Percentiles rank a stretch among this genome's conserved stretches.
phyloP scores from a whole-genome alignment of 2,113 vertebrate species.

The Rhadina sibilatrix region DNA sequence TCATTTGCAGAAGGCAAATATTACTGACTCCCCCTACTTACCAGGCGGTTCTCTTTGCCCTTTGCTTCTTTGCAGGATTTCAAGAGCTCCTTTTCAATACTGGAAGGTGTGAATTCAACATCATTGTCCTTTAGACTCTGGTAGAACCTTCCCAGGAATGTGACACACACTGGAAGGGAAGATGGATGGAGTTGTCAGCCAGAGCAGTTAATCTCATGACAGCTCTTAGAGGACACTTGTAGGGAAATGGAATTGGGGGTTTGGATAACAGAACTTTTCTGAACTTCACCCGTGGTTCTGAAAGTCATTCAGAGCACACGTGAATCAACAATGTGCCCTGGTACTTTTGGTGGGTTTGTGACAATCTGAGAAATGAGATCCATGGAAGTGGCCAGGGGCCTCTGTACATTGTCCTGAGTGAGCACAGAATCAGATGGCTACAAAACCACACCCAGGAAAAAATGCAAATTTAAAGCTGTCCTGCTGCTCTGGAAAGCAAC shows the following conservation, averaged over 20 bases:
- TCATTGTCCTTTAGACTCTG: constrained; percentile 83
- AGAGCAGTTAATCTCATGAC: background rate
- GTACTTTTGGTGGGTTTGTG: background rate
- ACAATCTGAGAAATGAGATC: background rate
- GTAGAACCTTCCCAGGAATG: constrained; percentile 89
- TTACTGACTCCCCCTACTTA: constrained; percentile 72
- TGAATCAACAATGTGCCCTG: background rate
- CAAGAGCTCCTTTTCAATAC: constrained; percentile 85
- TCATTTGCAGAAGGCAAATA: background rate
- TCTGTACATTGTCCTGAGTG: background rate
- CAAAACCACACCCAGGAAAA: background rate
- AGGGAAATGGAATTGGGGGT: background rate
- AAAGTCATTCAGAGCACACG: background rate
- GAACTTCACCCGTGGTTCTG: background rate
- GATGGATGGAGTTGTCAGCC: background rate
- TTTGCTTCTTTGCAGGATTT: constrained; percentile 87
- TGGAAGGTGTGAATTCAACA: constrained; percentile 78
- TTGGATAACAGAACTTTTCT: background rate
- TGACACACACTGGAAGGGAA: constrained; percentile 86
- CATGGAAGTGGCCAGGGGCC: background rate
- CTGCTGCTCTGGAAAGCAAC: background rate
- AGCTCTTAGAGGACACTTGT: background rate
- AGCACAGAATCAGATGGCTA: background rate
- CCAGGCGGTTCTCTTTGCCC: constrained; percentile 95
- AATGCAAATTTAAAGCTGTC: background rate